Conservation (phyloP, 2,797 vertebrate species). For the Melanotaenia maccullochi region DNA sequence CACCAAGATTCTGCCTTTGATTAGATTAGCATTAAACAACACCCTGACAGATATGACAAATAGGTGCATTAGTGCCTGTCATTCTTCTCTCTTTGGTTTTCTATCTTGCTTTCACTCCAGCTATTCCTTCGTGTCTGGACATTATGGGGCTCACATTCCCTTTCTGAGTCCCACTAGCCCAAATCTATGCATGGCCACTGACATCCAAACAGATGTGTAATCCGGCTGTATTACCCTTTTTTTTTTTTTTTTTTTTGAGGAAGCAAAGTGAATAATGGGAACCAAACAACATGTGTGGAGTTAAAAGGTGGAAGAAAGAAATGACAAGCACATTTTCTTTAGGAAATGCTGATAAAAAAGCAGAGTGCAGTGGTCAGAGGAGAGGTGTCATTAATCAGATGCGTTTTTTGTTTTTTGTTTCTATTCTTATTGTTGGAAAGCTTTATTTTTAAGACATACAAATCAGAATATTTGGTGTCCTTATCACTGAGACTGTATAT, state of each 20-base stretch:
- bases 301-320: constrained; percentile 48
- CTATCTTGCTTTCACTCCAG: constrained; percentile 64
- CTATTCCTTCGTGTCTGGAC: constrained; percentile 64
- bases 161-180: constrained; percentile 48
- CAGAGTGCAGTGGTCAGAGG: constrained; percentile 32
- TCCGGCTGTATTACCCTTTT: constrained; percentile 71
- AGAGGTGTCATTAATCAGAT: constrained; percentile 74
- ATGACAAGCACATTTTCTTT: constrained; percentile 63
- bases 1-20: constrained; percentile 86
- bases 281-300: constrained; percentile 52
- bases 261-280: constrained; percentile 75
- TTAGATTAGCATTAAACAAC: constrained; percentile 94
- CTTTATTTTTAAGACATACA: constrained; percentile 49
- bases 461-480: constrained; percentile 47
- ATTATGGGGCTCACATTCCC: constrained; percentile 61
- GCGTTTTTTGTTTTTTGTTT: constrained; percentile 39
- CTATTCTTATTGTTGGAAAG: constrained; percentile 39
- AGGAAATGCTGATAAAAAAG: constrained; percentile 70
- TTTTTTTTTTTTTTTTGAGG: constrained; percentile 51
- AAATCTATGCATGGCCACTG: constrained; percentile 65
- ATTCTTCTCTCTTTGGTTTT: constrained; percentile 82
- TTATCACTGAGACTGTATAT: constrained; percentile 31
- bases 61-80: constrained; percentile 89
- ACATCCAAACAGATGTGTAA: constrained; percentile 77
- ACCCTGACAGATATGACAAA: constrained; percentile 93